Evolutionary conservation across 1,140 invertebrate genomes (phyloP).

Genomic region (Telenomus remus): DNA sequence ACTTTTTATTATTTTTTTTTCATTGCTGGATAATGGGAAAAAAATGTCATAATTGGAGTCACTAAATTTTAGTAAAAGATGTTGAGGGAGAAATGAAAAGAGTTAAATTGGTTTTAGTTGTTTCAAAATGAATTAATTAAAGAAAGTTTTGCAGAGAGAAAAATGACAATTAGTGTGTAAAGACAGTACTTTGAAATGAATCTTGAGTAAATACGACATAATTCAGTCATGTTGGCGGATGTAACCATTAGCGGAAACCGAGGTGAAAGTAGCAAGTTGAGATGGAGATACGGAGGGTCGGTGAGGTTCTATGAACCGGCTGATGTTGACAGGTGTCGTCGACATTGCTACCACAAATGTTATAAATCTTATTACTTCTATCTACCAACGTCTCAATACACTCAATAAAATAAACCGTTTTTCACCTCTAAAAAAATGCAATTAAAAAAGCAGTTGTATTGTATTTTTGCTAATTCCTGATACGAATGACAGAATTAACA

Average conservation of each 20-base stretch:
- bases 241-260: slow-evolving; percentile 57
- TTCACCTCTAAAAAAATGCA: neutral
- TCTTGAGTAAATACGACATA: slow-evolving; percentile 50
- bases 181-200: slow-evolving; percentile 19
- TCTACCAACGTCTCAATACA: neutral
- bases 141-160: no score
- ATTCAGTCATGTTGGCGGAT: slow-evolving; percentile 55
- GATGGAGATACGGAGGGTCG: slow-evolving; percentile 47
- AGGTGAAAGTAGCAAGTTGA: slow-evolving; percentile 56
- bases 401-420: neutral
- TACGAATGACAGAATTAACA: no score
- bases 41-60: no score
- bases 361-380: slow-evolving; percentile 19
- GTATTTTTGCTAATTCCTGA: no score
- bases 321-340: slow-evolving; percentile 49
- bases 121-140: no score
- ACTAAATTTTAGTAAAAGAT: no score
- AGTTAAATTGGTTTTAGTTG: no score
- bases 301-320: slow-evolving; percentile 33
- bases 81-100: no score
- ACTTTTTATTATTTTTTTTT: no score
- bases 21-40: no score
- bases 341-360: slow-evolving; percentile 19
- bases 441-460: no score
- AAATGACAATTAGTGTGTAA: neutral